Conservation (phyloP, 2,888 invertebrate genomes). For the Seladonia tumulorum region DNA sequence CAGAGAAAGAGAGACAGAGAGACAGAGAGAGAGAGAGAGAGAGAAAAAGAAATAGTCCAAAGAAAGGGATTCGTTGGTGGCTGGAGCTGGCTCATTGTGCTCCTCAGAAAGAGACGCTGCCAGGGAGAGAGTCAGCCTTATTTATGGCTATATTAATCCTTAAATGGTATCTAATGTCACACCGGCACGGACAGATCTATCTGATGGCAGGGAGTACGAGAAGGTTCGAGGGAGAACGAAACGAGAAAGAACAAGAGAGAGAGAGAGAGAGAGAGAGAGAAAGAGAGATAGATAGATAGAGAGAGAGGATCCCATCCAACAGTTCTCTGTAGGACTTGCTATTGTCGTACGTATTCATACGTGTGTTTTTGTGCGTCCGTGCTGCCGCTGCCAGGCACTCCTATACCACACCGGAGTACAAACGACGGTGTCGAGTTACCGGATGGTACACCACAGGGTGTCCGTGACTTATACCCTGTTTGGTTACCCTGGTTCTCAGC, state of each 20-base stretch:
- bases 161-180: constrained; percentile 84
- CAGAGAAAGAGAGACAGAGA: background rate
- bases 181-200: constrained; percentile 79
- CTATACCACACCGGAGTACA: constrained; percentile 78
- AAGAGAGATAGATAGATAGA: constrained; percentile 27
- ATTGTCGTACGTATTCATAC: constrained; percentile 83
- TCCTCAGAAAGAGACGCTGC: constrained; percentile 47
- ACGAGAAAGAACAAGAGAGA: constrained; percentile 40
- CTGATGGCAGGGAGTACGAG: constrained; percentile 70
- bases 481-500: constrained; percentile 74
- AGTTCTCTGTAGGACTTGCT: constrained; percentile 79
- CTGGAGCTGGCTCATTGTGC: constrained; percentile 58
- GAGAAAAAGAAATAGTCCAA: constrained; percentile 18
- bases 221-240: constrained; percentile 33
- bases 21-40: background rate
- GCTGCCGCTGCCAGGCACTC: constrained; percentile 76
- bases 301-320: constrained; percentile 60
- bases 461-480: constrained; percentile 82
- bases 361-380: constrained; percentile 81
- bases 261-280: constrained; percentile 29
- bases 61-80: constrained; percentile 63
- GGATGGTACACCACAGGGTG: constrained; percentile 84
- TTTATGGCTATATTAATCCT: constrained; percentile 85
- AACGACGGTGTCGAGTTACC: constrained; percentile 84
- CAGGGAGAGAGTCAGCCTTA: constrained; percentile 70